phyloP scores from a whole-genome alignment of 2,113 vertebrate species.

The Vidua macroura region DNA sequence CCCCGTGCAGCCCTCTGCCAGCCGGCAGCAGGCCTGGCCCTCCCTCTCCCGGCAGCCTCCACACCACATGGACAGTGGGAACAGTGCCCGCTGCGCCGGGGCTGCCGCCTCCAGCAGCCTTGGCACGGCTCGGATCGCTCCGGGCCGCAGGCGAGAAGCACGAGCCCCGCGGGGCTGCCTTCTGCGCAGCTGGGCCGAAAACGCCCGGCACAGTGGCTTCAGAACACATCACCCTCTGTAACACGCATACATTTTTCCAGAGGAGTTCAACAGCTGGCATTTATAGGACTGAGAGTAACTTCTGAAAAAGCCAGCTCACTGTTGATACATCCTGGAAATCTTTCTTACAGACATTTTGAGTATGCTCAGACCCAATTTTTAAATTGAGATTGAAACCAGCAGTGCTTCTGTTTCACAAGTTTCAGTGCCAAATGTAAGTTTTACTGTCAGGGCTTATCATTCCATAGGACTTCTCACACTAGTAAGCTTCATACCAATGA shows the following conservation, averaged over 20 bases:
- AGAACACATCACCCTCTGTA: accelerated
- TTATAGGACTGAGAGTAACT: not conserved
- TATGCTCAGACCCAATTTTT: not conserved
- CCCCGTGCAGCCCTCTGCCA: accelerated
- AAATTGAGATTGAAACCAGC: not conserved
- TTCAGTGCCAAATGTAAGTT: not conserved
- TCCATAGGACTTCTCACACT: not conserved
- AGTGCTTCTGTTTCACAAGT: not conserved
- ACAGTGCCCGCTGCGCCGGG: accelerated
- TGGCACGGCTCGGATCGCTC: accelerated
- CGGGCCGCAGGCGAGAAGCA: accelerated
- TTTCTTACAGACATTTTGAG: not conserved
- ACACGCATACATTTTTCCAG: not conserved
- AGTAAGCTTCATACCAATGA: not conserved
- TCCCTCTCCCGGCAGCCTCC: not conserved
- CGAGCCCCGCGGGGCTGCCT: accelerated
- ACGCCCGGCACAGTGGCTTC: accelerated
- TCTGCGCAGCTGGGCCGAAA: accelerated
- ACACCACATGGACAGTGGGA: accelerated
- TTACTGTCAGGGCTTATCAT: not conserved
- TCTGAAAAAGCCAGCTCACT: not conserved
- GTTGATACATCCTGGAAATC: not conserved
- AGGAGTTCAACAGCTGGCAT: not conserved
- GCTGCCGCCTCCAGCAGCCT: not conserved
- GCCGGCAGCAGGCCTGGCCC: not conserved